These are phyloP conservation scores for Glaucomys volans DNA, from an alignment of 2,113 vertebrate species.

Conservation along the genomic window DNA sequence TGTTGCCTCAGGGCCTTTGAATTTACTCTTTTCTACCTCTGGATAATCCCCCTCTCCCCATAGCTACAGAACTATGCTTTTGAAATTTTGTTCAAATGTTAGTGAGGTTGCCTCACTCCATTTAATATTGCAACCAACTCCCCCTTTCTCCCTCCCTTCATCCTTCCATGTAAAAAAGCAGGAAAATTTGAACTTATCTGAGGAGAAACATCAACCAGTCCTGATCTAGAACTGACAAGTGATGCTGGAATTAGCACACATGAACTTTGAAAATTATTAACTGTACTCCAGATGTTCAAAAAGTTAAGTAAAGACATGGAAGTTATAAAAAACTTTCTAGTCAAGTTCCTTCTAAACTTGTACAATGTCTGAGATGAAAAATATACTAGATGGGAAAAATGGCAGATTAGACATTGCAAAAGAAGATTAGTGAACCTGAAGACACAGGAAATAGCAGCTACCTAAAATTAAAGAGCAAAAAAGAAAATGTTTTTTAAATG, in stretches of 20 bases:
- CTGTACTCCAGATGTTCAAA: not conserved
- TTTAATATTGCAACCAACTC: not conserved
- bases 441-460: not conserved
- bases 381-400: not conserved
- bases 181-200: constrained; percentile 24
- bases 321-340: not conserved
- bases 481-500: not conserved
- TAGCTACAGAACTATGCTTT: not conserved
- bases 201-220: not conserved
- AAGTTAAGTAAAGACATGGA: not conserved
- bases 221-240: constrained; percentile 3
- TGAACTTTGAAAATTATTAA: not conserved
- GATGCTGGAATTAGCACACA: not conserved
- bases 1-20: not conserved
- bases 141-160: not conserved
- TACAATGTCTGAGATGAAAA: not conserved
- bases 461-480: constrained; percentile 21
- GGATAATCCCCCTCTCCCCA: not conserved
- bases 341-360: not conserved
- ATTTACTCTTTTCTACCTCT: not conserved
- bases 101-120: not conserved
- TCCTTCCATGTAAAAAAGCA: not conserved
- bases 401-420: not conserved
- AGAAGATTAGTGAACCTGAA: not conserved
- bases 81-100: not conserved